Evolutionary conservation across 1,140 invertebrate species (phyloP).

Genomic region (Oncopeltus fasciatus): DNA sequence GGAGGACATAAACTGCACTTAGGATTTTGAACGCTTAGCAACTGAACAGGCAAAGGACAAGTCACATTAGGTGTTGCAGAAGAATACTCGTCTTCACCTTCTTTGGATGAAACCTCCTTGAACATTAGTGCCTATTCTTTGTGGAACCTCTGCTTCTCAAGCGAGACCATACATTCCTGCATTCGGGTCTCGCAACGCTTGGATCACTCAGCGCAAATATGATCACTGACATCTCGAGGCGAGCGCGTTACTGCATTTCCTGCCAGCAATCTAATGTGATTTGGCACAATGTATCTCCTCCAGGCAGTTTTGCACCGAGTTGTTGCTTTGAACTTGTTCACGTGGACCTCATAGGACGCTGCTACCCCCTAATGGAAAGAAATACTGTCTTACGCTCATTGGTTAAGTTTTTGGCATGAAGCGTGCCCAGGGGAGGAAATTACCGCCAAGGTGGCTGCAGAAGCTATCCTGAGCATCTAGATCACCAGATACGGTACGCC

Average conservation of each 20-base stretch:
- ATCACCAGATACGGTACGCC: too few relatives aligned
- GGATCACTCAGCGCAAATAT: not conserved
- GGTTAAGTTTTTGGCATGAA: too few relatives aligned
- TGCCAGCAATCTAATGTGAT: too few relatives aligned
- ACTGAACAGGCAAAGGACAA: not conserved
- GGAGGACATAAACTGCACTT: constrained; percentile 1
- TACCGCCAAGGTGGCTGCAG: too few relatives aligned
- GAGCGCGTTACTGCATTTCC: not conserved
- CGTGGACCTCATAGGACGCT: too few relatives aligned
- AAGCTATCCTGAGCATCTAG: too few relatives aligned
- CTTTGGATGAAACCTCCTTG: not conserved
- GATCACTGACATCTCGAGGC: not conserved
- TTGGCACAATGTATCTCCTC: not conserved
- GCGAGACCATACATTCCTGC: not conserved
- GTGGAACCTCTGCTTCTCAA: not conserved
- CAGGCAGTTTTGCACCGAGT: not conserved
- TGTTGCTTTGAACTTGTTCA: not conserved
- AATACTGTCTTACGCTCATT: too few relatives aligned
- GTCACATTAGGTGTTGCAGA: not conserved
- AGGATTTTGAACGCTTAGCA: not conserved
- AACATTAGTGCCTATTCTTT: not conserved
- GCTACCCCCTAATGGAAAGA: too few relatives aligned
- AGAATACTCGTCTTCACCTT: not conserved
- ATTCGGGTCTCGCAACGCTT: not conserved
- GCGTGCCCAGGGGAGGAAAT: too few relatives aligned